Conservation (phyloP, 1,140 invertebrate genomes). For the Aphaenogaster rudis region DNA sequence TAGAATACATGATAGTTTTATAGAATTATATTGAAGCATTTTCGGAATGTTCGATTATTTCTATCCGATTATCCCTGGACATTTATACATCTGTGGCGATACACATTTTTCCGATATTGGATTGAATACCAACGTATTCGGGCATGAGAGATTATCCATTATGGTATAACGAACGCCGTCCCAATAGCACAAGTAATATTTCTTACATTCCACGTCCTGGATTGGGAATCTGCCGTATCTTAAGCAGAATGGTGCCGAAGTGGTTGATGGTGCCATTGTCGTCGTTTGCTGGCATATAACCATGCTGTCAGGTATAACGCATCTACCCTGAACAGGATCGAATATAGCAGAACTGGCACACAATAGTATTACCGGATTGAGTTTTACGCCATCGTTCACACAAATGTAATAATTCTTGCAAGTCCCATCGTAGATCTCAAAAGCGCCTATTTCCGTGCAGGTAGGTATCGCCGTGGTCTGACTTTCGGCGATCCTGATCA, state of each 20-base stretch:
- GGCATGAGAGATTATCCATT: constrained; percentile 18
- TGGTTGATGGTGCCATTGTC: neutral
- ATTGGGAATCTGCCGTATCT: constrained; percentile 42
- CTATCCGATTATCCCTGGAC: neutral
- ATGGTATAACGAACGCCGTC: neutral
- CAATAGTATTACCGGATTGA: neutral
- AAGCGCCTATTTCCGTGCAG: neutral
- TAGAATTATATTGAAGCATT: neutral
- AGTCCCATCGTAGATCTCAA: constrained; percentile 37
- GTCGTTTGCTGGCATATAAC: neutral
- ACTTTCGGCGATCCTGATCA: neutral
- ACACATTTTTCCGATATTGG: constrained; percentile 27
- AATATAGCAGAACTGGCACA: constrained; percentile 23
- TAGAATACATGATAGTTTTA: neutral
- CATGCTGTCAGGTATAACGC: neutral
- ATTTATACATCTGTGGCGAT: neutral
- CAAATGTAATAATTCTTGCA: constrained; percentile 60
- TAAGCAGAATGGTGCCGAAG: neutral
- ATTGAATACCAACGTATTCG: constrained; percentile 42
- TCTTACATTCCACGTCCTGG: neutral
- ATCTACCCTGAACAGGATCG: neutral
- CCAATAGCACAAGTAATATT: constrained; percentile 55
- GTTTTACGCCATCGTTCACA: neutral
- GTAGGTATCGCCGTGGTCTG: neutral
- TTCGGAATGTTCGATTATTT: neutral